phyloP scores from a whole-genome alignment of 2,113 vertebrate genomes.

The Sinocyclocheilus anshuiensis region DNA sequence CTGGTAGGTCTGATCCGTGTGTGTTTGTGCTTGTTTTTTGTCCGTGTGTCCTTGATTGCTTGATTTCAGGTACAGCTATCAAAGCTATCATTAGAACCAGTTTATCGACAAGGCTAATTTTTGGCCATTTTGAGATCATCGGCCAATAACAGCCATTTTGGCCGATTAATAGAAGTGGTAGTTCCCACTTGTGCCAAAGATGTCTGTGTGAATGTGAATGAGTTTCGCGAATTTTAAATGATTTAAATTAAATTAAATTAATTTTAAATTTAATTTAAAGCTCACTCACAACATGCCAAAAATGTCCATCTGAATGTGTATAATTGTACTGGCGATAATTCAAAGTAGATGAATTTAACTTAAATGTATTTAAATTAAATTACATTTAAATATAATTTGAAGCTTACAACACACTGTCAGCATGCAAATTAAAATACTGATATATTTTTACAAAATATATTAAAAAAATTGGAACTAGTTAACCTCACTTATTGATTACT shows the following conservation, averaged over 20 bases:
- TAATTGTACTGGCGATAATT: neutral
- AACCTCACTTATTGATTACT: too few species aligned
- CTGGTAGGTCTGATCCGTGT: slow-evolving; percentile 26
- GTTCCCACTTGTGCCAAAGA: neutral
- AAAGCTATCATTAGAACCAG: neutral
- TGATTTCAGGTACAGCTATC: neutral
- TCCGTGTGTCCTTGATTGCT: neutral
- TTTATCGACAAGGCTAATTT: neutral
- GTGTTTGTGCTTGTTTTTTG: neutral
- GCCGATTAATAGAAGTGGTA: neutral
- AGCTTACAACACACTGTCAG: neutral
- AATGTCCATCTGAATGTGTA: neutral
- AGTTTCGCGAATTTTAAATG: neutral
- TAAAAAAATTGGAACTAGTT: too few species aligned
- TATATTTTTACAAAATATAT: too few species aligned
- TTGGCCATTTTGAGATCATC: neutral
- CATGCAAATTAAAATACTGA: too few species aligned
- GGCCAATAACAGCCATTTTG: neutral
- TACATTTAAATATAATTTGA: neutral
- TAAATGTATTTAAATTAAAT: neutral
- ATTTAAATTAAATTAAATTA: neutral
- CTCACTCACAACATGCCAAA: neutral
- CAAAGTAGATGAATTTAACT: neutral
- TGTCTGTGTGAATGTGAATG: neutral
- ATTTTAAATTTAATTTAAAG: neutral